These are phyloP conservation scores for Acanthaster planci DNA, from an alignment of 35 echinoderm and acorn worm genomes.

Conservation along the genomic window DNA sequence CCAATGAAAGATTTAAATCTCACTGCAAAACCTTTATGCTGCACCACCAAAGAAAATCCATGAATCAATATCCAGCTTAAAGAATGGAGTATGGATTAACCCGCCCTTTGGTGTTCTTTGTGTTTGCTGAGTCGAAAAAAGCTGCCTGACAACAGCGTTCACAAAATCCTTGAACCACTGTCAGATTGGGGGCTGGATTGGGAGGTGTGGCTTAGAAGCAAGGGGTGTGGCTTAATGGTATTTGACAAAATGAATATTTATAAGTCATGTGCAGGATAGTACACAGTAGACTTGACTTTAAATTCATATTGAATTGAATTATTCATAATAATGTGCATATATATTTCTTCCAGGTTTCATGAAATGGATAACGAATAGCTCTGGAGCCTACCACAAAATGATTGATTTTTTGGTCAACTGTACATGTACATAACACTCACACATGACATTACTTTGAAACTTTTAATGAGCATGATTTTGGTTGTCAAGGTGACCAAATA, in stretches of 20 bases:
- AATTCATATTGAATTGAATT: too few relatives aligned
- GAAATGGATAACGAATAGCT: too few relatives aligned
- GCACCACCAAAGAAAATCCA: not conserved
- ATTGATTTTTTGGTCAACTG: too few relatives aligned
- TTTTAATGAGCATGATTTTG: too few relatives aligned
- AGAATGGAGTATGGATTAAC: not conserved
- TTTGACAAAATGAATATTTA: not conserved
- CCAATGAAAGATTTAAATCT: constrained; percentile 7
- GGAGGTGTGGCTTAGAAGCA: constrained; percentile 2
- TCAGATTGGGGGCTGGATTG: not conserved
- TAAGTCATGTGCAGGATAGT: too few relatives aligned
- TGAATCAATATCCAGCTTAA: not conserved
- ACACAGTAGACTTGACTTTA: too few relatives aligned
- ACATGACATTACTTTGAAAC: too few relatives aligned
- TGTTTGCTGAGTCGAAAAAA: constrained; percentile 8
- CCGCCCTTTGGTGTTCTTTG: not conserved
- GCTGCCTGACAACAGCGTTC: constrained; percentile 8
- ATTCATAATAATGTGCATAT: too few relatives aligned
- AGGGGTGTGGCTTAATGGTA: not conserved
- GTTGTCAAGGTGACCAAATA: too few relatives aligned
- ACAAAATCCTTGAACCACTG: not conserved
- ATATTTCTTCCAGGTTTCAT: too few relatives aligned
- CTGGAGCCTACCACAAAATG: too few relatives aligned
- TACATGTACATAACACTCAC: too few relatives aligned
- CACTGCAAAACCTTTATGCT: not conserved